Evolutionary conservation across 2,888 invertebrate genomes (phyloP), one percentile per base, ranked within the genome.

Genomic region (Pasiphila rectangulata): DNA sequence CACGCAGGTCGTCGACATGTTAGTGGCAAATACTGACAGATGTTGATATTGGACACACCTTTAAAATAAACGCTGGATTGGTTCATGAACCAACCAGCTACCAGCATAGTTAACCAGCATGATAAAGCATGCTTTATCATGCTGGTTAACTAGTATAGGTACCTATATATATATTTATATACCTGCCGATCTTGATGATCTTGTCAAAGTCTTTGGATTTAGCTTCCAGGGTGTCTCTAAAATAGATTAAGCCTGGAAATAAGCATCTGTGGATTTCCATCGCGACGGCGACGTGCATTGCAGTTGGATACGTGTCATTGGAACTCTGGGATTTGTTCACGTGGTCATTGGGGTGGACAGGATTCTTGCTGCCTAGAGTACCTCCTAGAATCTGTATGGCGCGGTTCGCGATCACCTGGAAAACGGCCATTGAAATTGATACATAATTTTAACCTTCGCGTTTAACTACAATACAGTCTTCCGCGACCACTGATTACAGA

Each of bases 271-370:
- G 90, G 45, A 99, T 90, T 79, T 98, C 96, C 76, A 96, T 90
- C 0, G 97, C 98, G 0, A 98, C 96, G 0, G 99, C 96, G 55
- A 99, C 95, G 79, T 99, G 99, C 95, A 99, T 99, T 1, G 99
- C 99, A 0, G 99, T 97, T 4, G 99, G 99, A 81, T 97, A 99
- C 1, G 99, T 98, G 78, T 99, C 99, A 79, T 99, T 99, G 43
- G 98, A 98, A 75, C 98, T 98, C 91, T 99, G 96, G 4, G 97
- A 96, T 90, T 97, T 99, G 86, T 99, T 99, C 42, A 99, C 99
- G 86, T 99, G 99, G 79, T 99, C 99, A 80, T 99, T 99, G 0
- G 99, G 99, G 79, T 99, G 99, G 0, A 99, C 98, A 0, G 99
- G 99, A 6, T 83, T 91, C 77, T 99, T 99, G 35, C 95, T 95